A percentile compares a stretch with the other conserved stretches of the same genome.
These are phyloP conservation scores for Acanthochromis polyacanthus DNA, from an alignment of 2,113 vertebrate genomes.

Conservation along the genomic window DNA sequence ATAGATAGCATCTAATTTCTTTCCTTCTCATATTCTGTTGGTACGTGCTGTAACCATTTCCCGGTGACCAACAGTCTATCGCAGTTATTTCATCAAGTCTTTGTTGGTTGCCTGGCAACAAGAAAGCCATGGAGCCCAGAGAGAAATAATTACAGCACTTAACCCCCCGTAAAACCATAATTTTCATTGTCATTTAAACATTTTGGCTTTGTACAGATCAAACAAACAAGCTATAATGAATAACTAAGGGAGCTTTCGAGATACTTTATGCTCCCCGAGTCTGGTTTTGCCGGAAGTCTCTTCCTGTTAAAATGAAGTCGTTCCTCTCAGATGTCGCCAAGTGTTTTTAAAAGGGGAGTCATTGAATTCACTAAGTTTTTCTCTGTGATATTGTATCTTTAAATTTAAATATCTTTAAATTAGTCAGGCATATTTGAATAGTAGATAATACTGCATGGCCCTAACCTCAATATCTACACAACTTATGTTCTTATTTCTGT, in stretches of 20 bases:
- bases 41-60: background rate
- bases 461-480: too few relatives aligned
- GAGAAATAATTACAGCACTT: background rate
- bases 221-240: background rate
- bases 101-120: conserved; percentile 1
- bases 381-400: too few relatives aligned
- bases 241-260: background rate
- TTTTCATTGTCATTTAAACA: background rate
- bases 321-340: too few relatives aligned
- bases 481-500: too few relatives aligned
- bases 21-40: background rate
- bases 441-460: too few relatives aligned
- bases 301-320: too few relatives aligned
- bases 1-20: background rate
- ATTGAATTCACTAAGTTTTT: too few relatives aligned
- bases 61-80: background rate
- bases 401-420: too few relatives aligned
- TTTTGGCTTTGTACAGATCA: background rate
- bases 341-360: too few relatives aligned
- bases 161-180: background rate
- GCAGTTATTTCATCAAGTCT: background rate
- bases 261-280: background rate
- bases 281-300: too few relatives aligned
- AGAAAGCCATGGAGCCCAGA: background rate
- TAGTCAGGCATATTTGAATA: too few relatives aligned